These are phyloP conservation scores for Corythornis madagascariensis DNA, from an alignment of 2,113 vertebrate species.

Conservation along the genomic window DNA sequence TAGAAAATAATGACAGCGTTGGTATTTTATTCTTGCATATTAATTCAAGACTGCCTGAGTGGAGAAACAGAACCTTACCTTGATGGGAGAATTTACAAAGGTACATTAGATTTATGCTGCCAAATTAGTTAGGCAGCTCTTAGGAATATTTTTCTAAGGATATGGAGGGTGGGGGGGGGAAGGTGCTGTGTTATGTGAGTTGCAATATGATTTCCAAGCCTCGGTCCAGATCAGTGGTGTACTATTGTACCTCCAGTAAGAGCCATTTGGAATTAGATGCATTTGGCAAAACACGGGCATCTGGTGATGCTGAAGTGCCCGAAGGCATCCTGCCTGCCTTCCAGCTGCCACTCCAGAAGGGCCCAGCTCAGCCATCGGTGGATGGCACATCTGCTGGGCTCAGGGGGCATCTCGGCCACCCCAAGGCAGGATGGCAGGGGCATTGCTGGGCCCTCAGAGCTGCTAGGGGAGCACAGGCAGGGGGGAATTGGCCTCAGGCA, in stretches of 20 bases:
- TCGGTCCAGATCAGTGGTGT: background rate
- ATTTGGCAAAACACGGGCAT: background rate
- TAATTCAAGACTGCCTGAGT: background rate
- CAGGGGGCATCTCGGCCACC: background rate
- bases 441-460: background rate
- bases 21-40: background rate
- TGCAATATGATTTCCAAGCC: background rate
- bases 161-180: background rate
- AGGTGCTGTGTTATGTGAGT: background rate
- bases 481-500: background rate
- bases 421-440: background rate
- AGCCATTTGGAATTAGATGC: background rate
- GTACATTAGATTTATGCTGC: rapidly evolving
- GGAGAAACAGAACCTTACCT: background rate
- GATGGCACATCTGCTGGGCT: background rate
- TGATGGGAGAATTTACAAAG: background rate
- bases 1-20: background rate
- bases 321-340: background rate
- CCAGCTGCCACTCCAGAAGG: constrained; percentile 5
- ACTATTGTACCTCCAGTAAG: background rate
- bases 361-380: background rate
- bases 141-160: background rate
- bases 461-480: background rate
- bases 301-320: background rate
- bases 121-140: background rate